phyloP scores from a whole-genome alignment of 2,888 invertebrate species.

The Dryomyza anilis region DNA sequence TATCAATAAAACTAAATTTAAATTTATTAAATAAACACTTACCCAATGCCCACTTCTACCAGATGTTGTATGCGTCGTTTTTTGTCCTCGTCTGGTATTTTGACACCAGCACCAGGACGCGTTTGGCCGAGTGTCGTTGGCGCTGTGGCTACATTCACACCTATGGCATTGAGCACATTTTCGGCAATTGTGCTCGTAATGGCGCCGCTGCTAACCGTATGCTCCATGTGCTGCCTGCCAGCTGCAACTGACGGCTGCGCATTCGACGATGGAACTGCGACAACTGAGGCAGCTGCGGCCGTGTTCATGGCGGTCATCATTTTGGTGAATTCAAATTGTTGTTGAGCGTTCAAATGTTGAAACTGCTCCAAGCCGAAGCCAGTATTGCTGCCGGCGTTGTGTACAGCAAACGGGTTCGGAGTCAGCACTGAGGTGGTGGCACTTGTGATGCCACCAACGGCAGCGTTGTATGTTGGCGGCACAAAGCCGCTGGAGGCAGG shows the following conservation, averaged over 20 bases:
- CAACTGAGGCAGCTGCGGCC: background rate
- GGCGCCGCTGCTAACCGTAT: constrained; percentile 40
- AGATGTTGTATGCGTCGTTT: constrained; percentile 55
- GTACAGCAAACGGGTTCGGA: constrained; percentile 48
- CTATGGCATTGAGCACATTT: constrained; percentile 53
- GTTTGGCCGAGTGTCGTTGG: constrained; percentile 20
- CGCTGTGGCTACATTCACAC: constrained; percentile 31
- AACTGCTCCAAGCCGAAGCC: constrained; percentile 42
- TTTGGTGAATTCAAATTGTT: constrained; percentile 50
- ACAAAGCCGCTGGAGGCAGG: constrained; percentile 53
- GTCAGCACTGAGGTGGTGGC: constrained; percentile 47
- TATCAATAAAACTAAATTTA: too few species aligned
- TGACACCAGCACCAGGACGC: constrained; percentile 38
- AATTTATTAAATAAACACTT: too few species aligned
- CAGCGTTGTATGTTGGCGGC: constrained; percentile 47
- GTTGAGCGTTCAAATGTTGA: constrained; percentile 43
- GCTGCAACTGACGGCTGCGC: background rate
- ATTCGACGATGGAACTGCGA: constrained; percentile 3
- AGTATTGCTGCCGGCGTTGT: constrained; percentile 37
- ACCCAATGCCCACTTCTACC: constrained; percentile 58
- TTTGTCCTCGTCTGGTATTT: constrained; percentile 53
- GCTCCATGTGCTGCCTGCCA: background rate
- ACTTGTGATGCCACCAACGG: constrained; percentile 30
- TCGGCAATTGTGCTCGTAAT: constrained; percentile 54
- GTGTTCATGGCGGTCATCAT: constrained; percentile 49